These are phyloP conservation scores for Phytoseiulus persimilis DNA, from an alignment of 2,888 invertebrate species.

Conservation along the genomic window DNA sequence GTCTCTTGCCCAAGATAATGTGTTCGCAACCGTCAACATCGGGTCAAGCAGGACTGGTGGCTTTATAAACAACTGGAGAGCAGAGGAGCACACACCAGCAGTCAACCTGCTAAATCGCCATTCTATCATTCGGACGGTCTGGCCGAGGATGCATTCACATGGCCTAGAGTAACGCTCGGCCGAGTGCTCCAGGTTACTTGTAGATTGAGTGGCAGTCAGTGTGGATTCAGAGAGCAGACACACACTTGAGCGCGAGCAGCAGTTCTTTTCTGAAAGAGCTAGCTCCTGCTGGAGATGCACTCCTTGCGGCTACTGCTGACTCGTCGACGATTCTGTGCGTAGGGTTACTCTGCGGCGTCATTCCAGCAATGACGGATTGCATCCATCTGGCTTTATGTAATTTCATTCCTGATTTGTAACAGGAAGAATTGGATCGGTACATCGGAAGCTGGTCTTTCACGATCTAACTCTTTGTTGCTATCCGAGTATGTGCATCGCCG, in stretches of 20 bases:
- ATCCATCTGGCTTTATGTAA: not conserved
- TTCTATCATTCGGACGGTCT: not conserved
- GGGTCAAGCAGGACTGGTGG: not conserved
- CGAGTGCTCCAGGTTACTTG: not conserved
- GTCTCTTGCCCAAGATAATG: not conserved
- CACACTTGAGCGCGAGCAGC: not conserved
- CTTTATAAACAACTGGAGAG: not conserved
- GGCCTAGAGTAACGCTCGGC: not conserved
- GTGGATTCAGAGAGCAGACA: not conserved
- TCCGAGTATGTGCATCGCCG: not conserved
- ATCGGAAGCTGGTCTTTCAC: not conserved
- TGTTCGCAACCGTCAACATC: not conserved
- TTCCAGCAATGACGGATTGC: not conserved
- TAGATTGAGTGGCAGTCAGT: not conserved
- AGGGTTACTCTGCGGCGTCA: not conserved
- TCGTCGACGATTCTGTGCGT: too few species aligned
- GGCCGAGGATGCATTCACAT: not conserved
- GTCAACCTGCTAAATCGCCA: not conserved
- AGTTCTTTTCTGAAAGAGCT: not conserved
- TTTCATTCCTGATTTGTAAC: not conserved
- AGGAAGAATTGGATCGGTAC: not conserved
- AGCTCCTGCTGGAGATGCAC: not conserved
- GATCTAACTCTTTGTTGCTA: not conserved
- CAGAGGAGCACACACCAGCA: not conserved
- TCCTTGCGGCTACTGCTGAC: too few species aligned